Percentiles rank a stretch among this genome's conserved stretches.
phyloP scores from a whole-genome alignment of 1,140 invertebrate genomes.

The Dermatophagoides farinae region DNA sequence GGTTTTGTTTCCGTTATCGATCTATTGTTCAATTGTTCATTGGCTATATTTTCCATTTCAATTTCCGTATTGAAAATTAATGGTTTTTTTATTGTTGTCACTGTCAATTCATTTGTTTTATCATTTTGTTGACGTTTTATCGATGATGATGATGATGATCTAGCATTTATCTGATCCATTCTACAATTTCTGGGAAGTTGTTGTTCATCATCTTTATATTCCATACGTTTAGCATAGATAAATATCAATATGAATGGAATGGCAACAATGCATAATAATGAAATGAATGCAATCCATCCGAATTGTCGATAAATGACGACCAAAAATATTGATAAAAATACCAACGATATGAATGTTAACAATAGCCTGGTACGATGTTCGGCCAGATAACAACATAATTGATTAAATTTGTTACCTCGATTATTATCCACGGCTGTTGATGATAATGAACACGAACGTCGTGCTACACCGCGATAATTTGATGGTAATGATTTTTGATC shows the following conservation, averaged over 20 bases:
- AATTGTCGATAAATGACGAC: slow-evolving; percentile 9
- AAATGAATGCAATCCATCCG: not conserved
- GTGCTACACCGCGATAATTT: too few species aligned
- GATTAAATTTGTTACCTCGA: too few species aligned
- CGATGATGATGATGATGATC: not conserved
- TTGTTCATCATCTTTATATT: not conserved
- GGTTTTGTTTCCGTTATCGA: too few species aligned
- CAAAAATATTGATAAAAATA: slow-evolving; percentile 8
- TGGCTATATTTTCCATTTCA: not conserved
- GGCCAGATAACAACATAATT: not conserved
- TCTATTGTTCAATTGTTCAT: too few species aligned
- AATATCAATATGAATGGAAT: not conserved
- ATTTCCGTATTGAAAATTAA: not conserved
- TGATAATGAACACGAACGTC: too few species aligned
- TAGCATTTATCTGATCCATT: too few species aligned
- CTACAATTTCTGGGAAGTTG: not conserved
- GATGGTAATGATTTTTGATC: too few species aligned
- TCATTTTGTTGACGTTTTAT: not conserved
- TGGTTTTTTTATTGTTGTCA: not conserved
- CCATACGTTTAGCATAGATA: not conserved
- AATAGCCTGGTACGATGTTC: not conserved
- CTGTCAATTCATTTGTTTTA: too few species aligned
- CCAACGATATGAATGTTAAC: not conserved
- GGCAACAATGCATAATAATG: not conserved
- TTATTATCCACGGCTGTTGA: too few species aligned